Conservation (phyloP, 1,140 invertebrate species). For the Platyscapa corneri region DNA sequence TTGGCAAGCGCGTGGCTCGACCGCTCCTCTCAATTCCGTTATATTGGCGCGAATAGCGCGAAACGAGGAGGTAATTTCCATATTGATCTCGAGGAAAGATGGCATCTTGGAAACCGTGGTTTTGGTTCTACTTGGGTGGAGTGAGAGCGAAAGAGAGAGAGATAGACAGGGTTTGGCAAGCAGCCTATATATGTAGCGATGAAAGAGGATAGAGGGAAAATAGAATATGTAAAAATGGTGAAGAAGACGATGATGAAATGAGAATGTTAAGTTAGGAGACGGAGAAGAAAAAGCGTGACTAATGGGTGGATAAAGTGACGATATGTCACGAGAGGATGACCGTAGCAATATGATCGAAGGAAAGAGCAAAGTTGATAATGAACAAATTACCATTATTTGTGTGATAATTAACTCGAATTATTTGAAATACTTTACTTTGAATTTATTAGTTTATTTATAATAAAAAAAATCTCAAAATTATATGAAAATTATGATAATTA, state of each 20-base stretch:
- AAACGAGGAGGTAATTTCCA: slow-evolving; percentile 65
- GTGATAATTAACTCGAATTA: too few relatives aligned
- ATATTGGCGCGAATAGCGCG: slow-evolving; percentile 63
- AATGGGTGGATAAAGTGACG: slow-evolving; percentile 46
- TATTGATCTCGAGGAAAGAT: slow-evolving; percentile 63
- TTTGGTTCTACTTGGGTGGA: background rate
- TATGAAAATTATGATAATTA: too few relatives aligned
- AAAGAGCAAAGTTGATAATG: background rate
- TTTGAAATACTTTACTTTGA: too few relatives aligned
- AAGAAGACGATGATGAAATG: background rate
- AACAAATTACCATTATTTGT: background rate
- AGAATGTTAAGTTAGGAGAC: background rate
- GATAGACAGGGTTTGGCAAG: slow-evolving; percentile 14
- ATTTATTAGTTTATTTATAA: too few relatives aligned
- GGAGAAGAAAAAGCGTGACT: slow-evolving; percentile 29
- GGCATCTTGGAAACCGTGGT: slow-evolving; percentile 55
- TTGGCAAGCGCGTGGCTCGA: slow-evolving; percentile 55
- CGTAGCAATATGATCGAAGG: background rate
- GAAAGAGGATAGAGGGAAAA: slow-evolving; percentile 18
- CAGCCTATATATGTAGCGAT: background rate
- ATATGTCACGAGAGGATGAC: background rate
- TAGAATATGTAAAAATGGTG: slow-evolving; percentile 49
- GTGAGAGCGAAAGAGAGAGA: slow-evolving; percentile 1
- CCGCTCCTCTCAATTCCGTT: slow-evolving; percentile 62
- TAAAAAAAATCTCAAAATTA: too few relatives aligned